Conservation (phyloP, 2,888 invertebrate species). For the Ennomos erosarius region DNA sequence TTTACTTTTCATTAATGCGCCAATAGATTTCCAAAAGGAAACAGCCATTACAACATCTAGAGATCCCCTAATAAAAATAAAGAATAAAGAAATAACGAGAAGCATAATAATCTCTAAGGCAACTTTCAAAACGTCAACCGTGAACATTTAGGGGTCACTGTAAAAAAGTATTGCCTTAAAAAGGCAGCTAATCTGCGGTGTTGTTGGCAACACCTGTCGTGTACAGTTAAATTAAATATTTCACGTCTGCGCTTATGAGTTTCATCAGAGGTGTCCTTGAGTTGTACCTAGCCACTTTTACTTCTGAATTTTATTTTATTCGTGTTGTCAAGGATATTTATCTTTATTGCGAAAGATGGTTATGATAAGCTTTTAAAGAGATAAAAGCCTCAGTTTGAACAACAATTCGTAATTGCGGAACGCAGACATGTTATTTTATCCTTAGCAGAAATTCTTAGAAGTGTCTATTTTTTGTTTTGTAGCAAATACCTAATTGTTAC, state of each 20-base stretch:
- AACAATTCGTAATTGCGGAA: constrained; percentile 1
- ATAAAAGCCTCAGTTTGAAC: constrained; percentile 1
- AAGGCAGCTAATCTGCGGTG: constrained; percentile 23
- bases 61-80: not conserved
- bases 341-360: constrained; percentile 2
- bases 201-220: constrained; percentile 25
- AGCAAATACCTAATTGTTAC: too few species aligned
- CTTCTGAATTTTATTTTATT: constrained; percentile 15
- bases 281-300: not conserved
- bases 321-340: constrained; percentile 10
- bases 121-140: constrained; percentile 26
- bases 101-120: constrained; percentile 13
- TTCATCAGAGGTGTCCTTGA: constrained; percentile 19
- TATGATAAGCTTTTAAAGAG: not conserved
- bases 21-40: not conserved
- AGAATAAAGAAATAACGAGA: constrained; percentile 3
- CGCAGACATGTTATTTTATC: not conserved
- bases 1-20: not conserved
- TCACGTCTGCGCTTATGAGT: constrained; percentile 20
- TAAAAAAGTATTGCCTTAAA: constrained; percentile 25
- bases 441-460: not conserved
- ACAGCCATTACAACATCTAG: not conserved
- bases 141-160: constrained; percentile 14
- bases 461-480: not conserved
- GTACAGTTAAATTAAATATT: constrained; percentile 42